These are phyloP conservation scores for Centropus unirufus DNA, from an alignment of 2,113 vertebrate genomes.

Conservation along the genomic window DNA sequence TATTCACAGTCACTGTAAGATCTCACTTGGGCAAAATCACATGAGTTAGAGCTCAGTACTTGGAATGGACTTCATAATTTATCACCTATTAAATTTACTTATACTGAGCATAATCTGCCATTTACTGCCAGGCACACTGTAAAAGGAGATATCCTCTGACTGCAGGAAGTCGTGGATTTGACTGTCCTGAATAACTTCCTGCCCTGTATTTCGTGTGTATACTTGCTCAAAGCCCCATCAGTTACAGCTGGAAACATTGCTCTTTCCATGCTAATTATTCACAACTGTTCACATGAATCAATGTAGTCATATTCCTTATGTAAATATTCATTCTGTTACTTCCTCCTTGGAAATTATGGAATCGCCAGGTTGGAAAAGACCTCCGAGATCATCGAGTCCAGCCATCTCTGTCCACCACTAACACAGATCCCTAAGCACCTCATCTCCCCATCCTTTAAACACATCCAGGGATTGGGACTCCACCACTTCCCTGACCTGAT, in stretches of 20 bases:
- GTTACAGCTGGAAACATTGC: background rate
- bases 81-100: background rate
- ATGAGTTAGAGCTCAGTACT: background rate
- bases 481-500: no score
- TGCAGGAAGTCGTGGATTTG: background rate
- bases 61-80: background rate
- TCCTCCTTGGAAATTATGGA: background rate
- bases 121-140: background rate
- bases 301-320: background rate
- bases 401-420: no score
- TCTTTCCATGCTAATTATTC: background rate
- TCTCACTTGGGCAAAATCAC: background rate
- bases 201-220: background rate
- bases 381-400: no score
- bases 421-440: no score
- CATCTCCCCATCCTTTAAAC: no score
- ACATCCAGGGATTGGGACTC: no score
- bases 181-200: background rate
- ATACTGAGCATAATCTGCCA: background rate
- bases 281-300: background rate
- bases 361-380: no score
- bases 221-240: conserved; percentile 1
- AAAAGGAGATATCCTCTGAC: background rate
- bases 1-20: background rate
- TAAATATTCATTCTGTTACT: background rate